A percentile compares a stretch with the other conserved stretches of the same genome.
phyloP scores from a whole-genome alignment of 2,888 invertebrate species.

The Drosophila peninsularis region DNA sequence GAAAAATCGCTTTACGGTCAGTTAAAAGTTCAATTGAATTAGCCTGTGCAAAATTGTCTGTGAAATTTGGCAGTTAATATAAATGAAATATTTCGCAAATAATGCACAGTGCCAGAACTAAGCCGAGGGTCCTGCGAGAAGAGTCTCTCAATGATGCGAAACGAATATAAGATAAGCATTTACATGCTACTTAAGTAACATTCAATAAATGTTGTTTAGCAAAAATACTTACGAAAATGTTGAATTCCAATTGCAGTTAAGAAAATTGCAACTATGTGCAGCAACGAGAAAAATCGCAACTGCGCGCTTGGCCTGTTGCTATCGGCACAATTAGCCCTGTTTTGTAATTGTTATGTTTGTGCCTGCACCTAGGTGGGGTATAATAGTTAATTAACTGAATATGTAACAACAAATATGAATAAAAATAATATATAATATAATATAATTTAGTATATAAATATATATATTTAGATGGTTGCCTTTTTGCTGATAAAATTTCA shows the following conservation, averaged over 20 bases:
- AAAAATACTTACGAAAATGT: neutral
- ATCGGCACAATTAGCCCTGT: conserved; percentile 27
- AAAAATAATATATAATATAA: neutral
- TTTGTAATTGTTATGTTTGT: conserved; percentile 23
- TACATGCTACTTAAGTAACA: neutral
- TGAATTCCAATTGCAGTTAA: conserved; percentile 22
- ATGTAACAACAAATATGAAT: neutral
- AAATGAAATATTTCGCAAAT: conserved; percentile 60
- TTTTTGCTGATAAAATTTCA: too few relatives aligned
- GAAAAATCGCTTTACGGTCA: conserved; percentile 12
- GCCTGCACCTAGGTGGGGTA: neutral
- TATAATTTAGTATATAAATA: neutral
- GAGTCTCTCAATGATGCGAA: too few relatives aligned
- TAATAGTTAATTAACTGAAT: neutral
- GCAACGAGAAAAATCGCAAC: neutral
- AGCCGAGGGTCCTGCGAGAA: neutral
- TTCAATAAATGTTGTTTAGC: conserved; percentile 13
- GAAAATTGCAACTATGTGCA: conserved; percentile 24
- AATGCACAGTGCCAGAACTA: conserved; percentile 31
- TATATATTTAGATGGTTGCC: neutral
- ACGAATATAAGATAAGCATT: too few relatives aligned
- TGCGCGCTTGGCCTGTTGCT: conserved; percentile 12
- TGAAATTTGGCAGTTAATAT: conserved; percentile 52
- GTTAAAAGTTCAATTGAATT: conserved; percentile 23
- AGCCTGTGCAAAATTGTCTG: conserved; percentile 26